Conservation (phyloP, 1,140 invertebrate genomes). For the Pseudobourletiella spinata region DNA sequence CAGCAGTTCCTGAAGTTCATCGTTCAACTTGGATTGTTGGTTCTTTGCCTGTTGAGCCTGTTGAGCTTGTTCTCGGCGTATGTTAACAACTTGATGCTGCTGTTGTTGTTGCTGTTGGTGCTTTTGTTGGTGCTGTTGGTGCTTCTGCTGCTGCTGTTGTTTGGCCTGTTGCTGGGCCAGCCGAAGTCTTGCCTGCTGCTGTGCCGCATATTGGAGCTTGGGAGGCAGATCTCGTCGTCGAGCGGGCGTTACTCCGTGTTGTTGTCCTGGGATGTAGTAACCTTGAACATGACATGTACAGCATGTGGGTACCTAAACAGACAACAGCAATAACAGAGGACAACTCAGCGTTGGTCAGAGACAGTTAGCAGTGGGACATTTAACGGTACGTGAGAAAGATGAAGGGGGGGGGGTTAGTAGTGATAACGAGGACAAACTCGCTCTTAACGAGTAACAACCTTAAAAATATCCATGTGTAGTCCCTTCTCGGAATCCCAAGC, state of each 20-base stretch:
- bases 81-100: too few relatives aligned
- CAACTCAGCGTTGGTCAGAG: too few relatives aligned
- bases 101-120: not conserved
- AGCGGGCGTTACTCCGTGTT: constrained; percentile 15
- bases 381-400: too few relatives aligned
- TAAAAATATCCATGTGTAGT: constrained; percentile 77
- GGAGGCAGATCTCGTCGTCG: constrained; percentile 21
- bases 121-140: not conserved
- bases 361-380: too few relatives aligned
- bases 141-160: constrained; percentile 26
- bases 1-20: constrained; percentile 28
- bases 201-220: constrained; percentile 50
- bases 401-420: too few relatives aligned
- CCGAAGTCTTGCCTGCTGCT: constrained; percentile 44
- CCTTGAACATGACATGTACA: constrained; percentile 75
- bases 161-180: constrained; percentile 40
- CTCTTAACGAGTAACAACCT: too few relatives aligned
- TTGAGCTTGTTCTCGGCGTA: not conserved
- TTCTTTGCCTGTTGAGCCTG: not conserved
- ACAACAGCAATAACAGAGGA: not conserved
- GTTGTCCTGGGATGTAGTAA: constrained; percentile 39
- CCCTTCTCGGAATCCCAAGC: constrained; percentile 73
- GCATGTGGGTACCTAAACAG: constrained; percentile 59
- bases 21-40: constrained; percentile 14
- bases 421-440: too few relatives aligned